Base-by-base conservation (phyloP, 2,888 invertebrate species). In the Dryocosmus kuriphilus region DNA sequence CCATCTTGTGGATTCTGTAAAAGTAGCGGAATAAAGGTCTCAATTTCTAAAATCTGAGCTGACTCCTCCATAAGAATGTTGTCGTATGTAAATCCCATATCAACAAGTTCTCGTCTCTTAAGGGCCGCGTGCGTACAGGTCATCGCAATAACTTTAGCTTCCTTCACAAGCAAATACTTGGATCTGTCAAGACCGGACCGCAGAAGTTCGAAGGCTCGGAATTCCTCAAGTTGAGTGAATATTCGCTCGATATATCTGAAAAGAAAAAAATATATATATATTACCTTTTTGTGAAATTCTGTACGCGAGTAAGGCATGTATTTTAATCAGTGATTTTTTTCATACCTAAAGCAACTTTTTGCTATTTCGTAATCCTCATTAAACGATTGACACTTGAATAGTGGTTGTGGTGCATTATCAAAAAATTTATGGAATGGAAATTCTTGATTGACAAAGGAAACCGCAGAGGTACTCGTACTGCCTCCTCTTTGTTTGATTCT, bases 111-210 rank as follows among this genome's bases (percentile, higher is more conserved):
- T 75, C 98, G 96, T 38, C 99, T 94, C 90, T 99, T 98, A 16
- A 99, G 93, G 0, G 99, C 99, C 0, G 99, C 99, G 92, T 99
- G 99, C 0, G 99, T 99, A 93, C 99, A 99, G 0, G 99, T 99
- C 99, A 99, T 99, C 1, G 99, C 99, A 85, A 99, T 99, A 77
- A 99, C 98, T 93, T 99, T 99, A 0, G 99, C 99, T 91, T 99
- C 99, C 90, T 98, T 98, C 0, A 99, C 99, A 75, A 99, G 93
- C 77, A 99, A 93, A 92, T 99, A 99, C 88, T 98, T 97, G 0
- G 99, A 98, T 71, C 99, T 94, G 91, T 99, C 99, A 71, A 98
- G 93, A 0, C 99, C 99, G 73, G 98, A 98, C 14, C 99, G 94
- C 9, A 99, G 92, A 83, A 99, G 92, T 92, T 99, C 99, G 92